Conservation (phyloP, 2,888 invertebrate genomes). For the Crocallis elinguaria region DNA sequence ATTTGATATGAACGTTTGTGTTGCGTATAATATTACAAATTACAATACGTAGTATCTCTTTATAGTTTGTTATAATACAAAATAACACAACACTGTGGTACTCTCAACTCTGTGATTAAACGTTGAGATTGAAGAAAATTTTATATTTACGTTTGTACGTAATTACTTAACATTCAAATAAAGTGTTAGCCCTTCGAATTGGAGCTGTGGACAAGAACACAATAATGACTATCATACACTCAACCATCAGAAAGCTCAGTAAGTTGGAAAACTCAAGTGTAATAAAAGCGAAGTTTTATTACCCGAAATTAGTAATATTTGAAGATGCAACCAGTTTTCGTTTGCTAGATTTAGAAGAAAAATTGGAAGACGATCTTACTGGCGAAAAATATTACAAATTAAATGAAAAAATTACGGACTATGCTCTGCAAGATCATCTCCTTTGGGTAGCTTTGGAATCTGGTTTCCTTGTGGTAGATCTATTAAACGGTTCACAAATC, state of each 20-base stretch:
- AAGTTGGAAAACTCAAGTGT: slow-evolving; percentile 6
- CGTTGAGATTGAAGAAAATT: no score
- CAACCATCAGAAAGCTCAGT: slow-evolving; percentile 38
- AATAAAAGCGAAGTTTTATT: slow-evolving; percentile 44
- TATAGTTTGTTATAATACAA: no score
- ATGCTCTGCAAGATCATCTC: slow-evolving; percentile 52
- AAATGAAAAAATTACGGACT: slow-evolving; percentile 55
- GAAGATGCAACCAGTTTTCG: slow-evolving; percentile 47
- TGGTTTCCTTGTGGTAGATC: slow-evolving; percentile 57
- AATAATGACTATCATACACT: neutral
- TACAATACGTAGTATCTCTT: no score
- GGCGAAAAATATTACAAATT: slow-evolving; percentile 40
- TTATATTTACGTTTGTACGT: no score
- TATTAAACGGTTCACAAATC: slow-evolving; percentile 46
- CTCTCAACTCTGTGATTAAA: no score
- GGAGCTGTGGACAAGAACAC: neutral
- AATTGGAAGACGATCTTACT: slow-evolving; percentile 36
- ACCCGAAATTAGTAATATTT: slow-evolving; percentile 64
- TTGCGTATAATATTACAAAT: no score
- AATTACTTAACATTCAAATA: no score
- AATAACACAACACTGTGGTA: no score
- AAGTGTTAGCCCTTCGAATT: no score
- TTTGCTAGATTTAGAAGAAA: slow-evolving; percentile 50
- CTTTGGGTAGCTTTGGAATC: slow-evolving; percentile 66
- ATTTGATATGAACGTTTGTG: no score